Conservation (phyloP, 1,140 invertebrate species). For the Tetramorium parvispinum region DNA sequence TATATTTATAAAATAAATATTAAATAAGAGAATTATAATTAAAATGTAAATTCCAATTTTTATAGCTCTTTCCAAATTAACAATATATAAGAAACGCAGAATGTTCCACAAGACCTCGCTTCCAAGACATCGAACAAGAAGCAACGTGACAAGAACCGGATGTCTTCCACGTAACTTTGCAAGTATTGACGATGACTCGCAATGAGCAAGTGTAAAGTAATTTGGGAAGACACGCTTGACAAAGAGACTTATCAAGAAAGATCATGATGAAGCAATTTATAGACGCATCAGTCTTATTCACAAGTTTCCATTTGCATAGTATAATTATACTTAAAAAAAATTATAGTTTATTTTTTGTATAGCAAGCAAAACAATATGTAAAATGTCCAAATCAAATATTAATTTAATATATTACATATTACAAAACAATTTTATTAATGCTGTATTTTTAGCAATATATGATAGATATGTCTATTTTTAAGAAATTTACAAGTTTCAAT, state of each 20-base stretch:
- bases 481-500: neutral
- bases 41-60: slow-evolving; percentile 1
- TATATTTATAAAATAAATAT: neutral
- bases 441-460: neutral
- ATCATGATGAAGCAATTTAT: slow-evolving; percentile 33
- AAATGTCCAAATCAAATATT: neutral
- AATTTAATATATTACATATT: neutral
- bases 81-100: neutral
- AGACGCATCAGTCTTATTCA: slow-evolving; percentile 1
- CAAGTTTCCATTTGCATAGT: slow-evolving; percentile 17
- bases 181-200: slow-evolving; percentile 3
- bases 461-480: too few relatives aligned
- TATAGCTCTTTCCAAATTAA: neutral
- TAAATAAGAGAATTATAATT: neutral
- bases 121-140: neutral
- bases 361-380: neutral
- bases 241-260: slow-evolving; percentile 13
- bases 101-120: neutral
- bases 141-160: slow-evolving; percentile 5
- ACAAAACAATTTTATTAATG: neutral
- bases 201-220: slow-evolving; percentile 38
- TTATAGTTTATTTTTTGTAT: neutral
- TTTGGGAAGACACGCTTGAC: neutral
- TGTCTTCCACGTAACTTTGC: neutral
- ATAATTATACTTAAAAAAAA: neutral